Evolutionary conservation across 2,888 invertebrate species (phyloP).

Genomic region (Ochropleura leucogaster): DNA sequence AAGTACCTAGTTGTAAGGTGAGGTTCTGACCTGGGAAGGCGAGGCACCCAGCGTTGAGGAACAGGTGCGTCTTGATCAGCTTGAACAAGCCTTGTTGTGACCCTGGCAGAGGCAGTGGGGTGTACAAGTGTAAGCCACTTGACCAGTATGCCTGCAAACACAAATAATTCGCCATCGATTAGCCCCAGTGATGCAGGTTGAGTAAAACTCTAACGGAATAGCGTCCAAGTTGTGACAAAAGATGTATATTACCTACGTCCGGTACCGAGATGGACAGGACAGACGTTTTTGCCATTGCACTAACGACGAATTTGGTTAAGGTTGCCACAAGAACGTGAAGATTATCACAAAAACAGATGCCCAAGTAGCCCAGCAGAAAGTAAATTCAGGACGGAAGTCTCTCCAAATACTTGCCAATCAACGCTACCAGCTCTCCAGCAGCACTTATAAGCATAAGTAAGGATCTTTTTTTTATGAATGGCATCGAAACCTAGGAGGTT

Average conservation of each 20-base stretch:
- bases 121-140: constrained; percentile 95
- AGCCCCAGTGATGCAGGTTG: neutral
- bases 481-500: no score
- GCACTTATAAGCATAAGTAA: no score
- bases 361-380: neutral
- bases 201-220: neutral
- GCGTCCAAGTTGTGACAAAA: neutral
- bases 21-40: constrained; percentile 79
- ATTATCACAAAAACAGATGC: neutral
- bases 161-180: neutral
- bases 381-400: neutral
- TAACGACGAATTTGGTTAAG: neutral
- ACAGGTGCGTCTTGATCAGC: constrained; percentile 96
- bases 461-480: no score
- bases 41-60: constrained; percentile 97
- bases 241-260: neutral
- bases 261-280: neutral
- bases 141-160: constrained; percentile 93
- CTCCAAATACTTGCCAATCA: neutral
- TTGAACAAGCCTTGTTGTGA: constrained; percentile 95
- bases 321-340: neutral
- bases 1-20: constrained; percentile 16
- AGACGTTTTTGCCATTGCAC: neutral
- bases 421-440: no score
- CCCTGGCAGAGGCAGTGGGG: constrained; percentile 96